These are phyloP conservation scores for Odontocolon sp. DNA, from an alignment of 2,888 invertebrate species.

Conservation along the genomic window DNA sequence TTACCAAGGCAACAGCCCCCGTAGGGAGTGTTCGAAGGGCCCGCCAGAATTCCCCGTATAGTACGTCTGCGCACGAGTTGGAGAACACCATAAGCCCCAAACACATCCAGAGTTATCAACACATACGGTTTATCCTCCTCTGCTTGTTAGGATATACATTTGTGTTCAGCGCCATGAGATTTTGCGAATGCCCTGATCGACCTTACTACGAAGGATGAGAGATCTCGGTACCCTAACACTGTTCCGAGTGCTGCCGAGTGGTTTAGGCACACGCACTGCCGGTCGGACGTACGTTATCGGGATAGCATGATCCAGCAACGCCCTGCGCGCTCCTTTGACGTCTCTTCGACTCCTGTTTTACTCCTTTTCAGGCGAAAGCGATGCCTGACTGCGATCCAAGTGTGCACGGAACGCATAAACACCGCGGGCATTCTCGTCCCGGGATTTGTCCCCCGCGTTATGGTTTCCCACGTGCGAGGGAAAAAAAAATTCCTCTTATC, in stretches of 20 bases:
- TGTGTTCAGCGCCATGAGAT: too few relatives aligned
- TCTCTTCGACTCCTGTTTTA: constrained; percentile 62
- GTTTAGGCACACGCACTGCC: constrained; percentile 76
- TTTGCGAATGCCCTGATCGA: constrained; percentile 22
- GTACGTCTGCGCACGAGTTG: constrained; percentile 44
- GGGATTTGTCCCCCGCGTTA: constrained; percentile 10
- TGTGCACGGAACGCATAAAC: constrained; percentile 76
- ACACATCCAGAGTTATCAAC: background rate
- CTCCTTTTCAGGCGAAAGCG: constrained; percentile 71
- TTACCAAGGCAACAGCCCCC: constrained; percentile 77
- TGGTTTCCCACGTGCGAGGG: background rate
- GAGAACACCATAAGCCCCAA: constrained; percentile 7
- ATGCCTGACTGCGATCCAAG: constrained; percentile 73
- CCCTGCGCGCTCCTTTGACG: constrained; percentile 60
- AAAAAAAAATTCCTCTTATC: background rate
- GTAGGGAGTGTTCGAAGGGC: constrained; percentile 74
- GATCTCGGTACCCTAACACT: constrained; percentile 4
- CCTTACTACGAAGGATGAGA: background rate
- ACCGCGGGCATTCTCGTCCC: constrained; percentile 27
- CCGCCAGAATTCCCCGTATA: constrained; percentile 63
- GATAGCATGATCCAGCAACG: constrained; percentile 72
- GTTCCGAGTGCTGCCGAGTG: background rate
- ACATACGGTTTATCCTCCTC: background rate
- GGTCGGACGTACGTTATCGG: constrained; percentile 75
- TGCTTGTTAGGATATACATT: background rate